phyloP scores from a whole-genome alignment of 1,140 invertebrate genomes.

The Dendrolimus punctatus region DNA sequence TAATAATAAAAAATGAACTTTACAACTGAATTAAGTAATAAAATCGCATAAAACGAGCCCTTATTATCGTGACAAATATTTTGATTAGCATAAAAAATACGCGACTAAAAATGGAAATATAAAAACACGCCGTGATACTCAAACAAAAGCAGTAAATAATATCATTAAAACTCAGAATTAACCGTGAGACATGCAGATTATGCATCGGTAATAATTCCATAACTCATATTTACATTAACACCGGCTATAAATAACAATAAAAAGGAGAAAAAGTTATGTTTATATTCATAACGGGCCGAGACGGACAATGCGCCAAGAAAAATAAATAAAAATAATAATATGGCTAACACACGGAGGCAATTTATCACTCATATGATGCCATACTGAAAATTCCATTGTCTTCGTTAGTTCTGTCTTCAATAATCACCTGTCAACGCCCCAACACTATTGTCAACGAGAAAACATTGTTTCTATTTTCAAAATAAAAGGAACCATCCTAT shows the following conservation, averaged over 20 bases:
- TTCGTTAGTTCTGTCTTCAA: conserved; percentile 20
- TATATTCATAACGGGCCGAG: conserved; percentile 11
- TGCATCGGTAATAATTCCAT: conserved; percentile 33
- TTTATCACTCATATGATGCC: conserved; percentile 40
- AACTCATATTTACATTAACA: conserved; percentile 35
- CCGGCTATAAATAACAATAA: conserved; percentile 30
- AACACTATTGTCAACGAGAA: conserved; percentile 36
- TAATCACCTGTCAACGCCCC: conserved; percentile 41
- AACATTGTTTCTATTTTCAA: conserved; percentile 27
- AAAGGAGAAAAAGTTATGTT: conserved; percentile 13
- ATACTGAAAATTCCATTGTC: conserved; percentile 32
- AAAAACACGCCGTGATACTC: conserved; percentile 5
- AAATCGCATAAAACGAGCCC: no score
- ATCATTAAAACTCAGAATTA: conserved; percentile 37
- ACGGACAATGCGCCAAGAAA: conserved; percentile 23
- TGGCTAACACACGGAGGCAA: conserved; percentile 11
- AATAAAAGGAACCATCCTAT: conserved; percentile 10
- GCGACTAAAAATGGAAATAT: neutral
- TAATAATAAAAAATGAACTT: no score
- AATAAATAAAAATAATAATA: conserved; percentile 12
- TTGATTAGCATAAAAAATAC: neutral
- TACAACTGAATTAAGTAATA: no score
- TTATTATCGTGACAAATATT: neutral
- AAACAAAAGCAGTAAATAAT: conserved; percentile 51
- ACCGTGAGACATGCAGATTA: conserved; percentile 29